Base-by-base conservation (phyloP, 2,113 vertebrate species). In the Sylvia atricapilla region DNA sequence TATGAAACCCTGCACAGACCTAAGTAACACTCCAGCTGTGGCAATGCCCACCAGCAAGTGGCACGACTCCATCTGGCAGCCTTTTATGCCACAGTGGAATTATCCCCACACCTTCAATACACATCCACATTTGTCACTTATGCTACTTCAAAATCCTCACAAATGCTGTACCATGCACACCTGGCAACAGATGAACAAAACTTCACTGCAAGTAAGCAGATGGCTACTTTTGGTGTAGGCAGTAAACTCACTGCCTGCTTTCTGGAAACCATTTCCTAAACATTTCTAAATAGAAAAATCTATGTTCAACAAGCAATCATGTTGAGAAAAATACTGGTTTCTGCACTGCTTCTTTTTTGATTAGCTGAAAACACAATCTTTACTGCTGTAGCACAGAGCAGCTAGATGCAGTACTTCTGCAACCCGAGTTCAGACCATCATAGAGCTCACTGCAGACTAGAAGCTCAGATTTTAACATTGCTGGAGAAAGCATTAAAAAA, bases 261-360 rank as follows among this genome's bases (percentile, higher is more conserved):
- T 95, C 73, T 95, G 87, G 81, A 96, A 93, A 83, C 22, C 7
- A 81, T 95, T 93, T 97, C 55, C 74, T 92, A 55, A 87, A 87
- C 27, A 35, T 49, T 76, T 79, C 64, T 73, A 91, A 84, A 90
- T 22, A 0, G 1, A 75, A 80, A 87, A 77, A 91, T 24, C 37
- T 49, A 69, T 4, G 20, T 86, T 95, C 58, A 50, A 39, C 76
- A 87, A 94, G 73, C 12, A 75, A 20, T 18, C 66, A 14, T 17
- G n/a, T 43, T 66, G 31, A 74, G 39, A 59, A 41, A 77, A 44
- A 49, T 31, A 82, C 8, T 47, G 23, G 13, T 56, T 76, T 64
- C 62, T 74, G 52, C 43, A 37, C 0, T 53, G 43, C 47, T 47
- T 55, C 58, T 87, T 82, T 87, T 88, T 69, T 82, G 2, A 93